Base-by-base conservation (phyloP, 2,888 invertebrate genomes). In the Drosophila ustulata region DNA sequence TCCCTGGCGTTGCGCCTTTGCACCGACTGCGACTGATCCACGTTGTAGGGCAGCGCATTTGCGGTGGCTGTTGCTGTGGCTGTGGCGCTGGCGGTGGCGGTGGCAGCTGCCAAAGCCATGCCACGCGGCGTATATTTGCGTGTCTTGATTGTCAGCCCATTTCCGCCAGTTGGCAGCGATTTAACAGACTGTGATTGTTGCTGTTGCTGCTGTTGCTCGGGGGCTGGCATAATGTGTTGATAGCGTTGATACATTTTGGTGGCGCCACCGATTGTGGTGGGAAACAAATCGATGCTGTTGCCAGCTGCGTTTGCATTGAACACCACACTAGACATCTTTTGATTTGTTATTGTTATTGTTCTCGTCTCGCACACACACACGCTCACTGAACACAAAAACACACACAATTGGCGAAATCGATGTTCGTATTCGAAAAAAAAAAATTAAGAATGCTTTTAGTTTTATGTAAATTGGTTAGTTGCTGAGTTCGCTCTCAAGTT, bases 1-100 rank as follows among this genome's bases (percentile, higher is more conserved):
- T 98, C 98, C 32, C 98, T 94, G 37, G 98, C 98, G 92, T 98
- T 98, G 87, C 98, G 94, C 52, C 98, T 93, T 1, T 97, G 97
- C 30, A 98, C 97, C 7, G 97, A 97, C 63, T 97, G 96, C 49
- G 96, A 96, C 86, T 96, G 97, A 86, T 95, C 94, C 32, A 89
- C 89, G 41, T 78, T 83, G 51, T 89, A 91, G 1, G 91, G 90
- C 28, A 68, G 52, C 18, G 18, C 18, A 18, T 18, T 18, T 1
- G 18, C 18, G 18, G 18, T 34, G 26, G 75, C 18, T 7, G 57
- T 45, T 1, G 62, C 13, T 18, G 55, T 23, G 3, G 71, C 52
- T 0, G 18, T n/a, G 0, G 71, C 37, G 6, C 56, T 34, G 0
- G 9, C n/a, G n/a, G 51, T 11, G 39, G 41, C 11, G 25, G 71